Base-by-base conservation (phyloP, 2,888 invertebrate species). In the Didymodactylos carnosus region DNA sequence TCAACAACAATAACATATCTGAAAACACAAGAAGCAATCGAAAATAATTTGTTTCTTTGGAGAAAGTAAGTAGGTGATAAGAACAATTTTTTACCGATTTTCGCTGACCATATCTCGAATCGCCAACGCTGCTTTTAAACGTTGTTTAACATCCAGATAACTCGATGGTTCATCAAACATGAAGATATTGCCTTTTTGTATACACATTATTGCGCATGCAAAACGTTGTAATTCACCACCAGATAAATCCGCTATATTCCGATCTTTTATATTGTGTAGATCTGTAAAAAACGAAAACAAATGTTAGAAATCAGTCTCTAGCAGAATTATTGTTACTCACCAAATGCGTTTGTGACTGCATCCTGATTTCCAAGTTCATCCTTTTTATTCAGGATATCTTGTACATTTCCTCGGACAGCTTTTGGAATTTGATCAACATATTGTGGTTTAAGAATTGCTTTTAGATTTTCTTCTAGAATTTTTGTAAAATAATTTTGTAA, bases 91-190 rank as follows among this genome's bases (percentile, higher is more conserved):
- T 90, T 16, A 62, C 62, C 94, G 94, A 81, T 92, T 90, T 76
- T 92, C 90, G 80, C 89, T 88, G 78, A 97, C 88, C 53, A 98
- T 87, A 6, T 90, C 90, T 76, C 98, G 88, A 80, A 98, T 94
- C 39, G 95, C 93, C 79, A 89, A 86, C 77, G 98, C 98, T 85
- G 94, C 94, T 82, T 95, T 95, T 69, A 98, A 86, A 82, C 98
- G 89, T 85, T 98, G 98, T 82, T 95, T 97, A 0, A 99, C 98
- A 85, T 99, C 98, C 80, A 98, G 86, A 85, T 98, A 98, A 40
- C 93, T 94, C 10, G 95, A 97, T 0, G 98, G 98, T 82, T 98
- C 98, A 81, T 99, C 98, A 84, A 98, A 98, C 97, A 98, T 98
- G 85, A 95, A 95, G 82, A 98, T 94, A 82, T 98, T 95, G 53